Percentiles rank a stretch among this genome's conserved stretches.
Conservation (phyloP, 1,140 invertebrate genomes). For the Nomia melanderi region DNA sequence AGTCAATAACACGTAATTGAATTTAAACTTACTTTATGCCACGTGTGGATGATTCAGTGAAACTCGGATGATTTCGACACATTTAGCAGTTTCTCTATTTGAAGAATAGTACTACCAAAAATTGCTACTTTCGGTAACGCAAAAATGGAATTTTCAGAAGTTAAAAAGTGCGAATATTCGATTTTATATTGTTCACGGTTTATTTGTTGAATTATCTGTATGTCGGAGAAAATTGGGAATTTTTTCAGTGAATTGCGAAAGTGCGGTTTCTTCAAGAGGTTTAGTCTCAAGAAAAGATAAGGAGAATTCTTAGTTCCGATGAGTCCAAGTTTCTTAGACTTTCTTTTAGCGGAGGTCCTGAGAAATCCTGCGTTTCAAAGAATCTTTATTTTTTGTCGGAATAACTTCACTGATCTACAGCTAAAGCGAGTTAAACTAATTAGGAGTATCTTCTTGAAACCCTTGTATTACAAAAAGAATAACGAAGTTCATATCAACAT, state of each 20-base stretch:
- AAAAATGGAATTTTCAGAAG: background rate
- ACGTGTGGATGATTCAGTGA: slow-evolving; percentile 35
- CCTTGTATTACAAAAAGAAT: background rate
- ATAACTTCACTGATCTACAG: background rate
- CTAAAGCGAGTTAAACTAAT: background rate
- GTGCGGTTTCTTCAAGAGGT: background rate
- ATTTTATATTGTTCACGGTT: too few relatives aligned
- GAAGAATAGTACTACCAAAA: background rate
- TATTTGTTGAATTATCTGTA: too few relatives aligned
- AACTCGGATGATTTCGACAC: slow-evolving; percentile 18
- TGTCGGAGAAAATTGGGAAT: too few relatives aligned
- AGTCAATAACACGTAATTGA: slow-evolving; percentile 61
- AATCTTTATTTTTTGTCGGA: background rate
- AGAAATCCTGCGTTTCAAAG: background rate
- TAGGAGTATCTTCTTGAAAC: background rate
- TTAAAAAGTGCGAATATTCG: too few relatives aligned
- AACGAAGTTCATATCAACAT: too few relatives aligned
- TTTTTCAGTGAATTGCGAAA: too few relatives aligned
- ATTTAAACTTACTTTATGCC: slow-evolving; percentile 54
- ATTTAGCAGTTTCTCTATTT: slow-evolving; percentile 34
- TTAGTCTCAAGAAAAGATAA: background rate
- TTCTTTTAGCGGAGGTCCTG: background rate
- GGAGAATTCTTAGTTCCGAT: background rate
- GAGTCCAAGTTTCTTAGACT: background rate
- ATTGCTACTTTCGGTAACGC: background rate